These are phyloP conservation scores for Pocillopora meandrina DNA, from an alignment of 92 coral and sea anemone genomes.

Conservation along the genomic window DNA sequence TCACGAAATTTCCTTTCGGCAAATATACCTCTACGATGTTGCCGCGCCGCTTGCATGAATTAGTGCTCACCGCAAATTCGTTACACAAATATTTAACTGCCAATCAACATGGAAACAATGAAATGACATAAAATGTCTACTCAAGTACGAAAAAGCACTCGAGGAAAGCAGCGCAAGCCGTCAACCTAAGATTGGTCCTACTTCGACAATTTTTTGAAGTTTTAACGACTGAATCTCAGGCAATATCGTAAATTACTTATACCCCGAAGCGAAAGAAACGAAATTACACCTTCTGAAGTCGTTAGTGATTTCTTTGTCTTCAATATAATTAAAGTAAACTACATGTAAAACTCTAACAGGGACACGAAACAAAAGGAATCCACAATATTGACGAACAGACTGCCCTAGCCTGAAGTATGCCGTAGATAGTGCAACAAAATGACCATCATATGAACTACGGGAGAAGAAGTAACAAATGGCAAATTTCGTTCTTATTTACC, in stretches of 20 bases:
- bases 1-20: constrained; percentile 40
- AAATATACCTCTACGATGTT: background rate
- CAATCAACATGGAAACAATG: constrained; percentile 34
- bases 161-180: constrained; percentile 31
- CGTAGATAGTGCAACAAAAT: background rate
- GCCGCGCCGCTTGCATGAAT: constrained; percentile 15
- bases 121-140: constrained; percentile 38
- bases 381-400: constrained; percentile 26
- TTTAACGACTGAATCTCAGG: background rate
- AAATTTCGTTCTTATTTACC: background rate
- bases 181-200: constrained; percentile 34
- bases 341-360: constrained; percentile 12
- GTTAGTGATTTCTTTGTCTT: constrained; percentile 19
- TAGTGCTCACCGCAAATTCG: constrained; percentile 34
- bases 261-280: constrained; percentile 25
- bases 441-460: background rate
- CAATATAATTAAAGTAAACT: constrained; percentile 28
- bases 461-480: background rate
- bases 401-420: background rate
- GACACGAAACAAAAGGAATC: constrained; percentile 23
- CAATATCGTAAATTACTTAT: constrained; percentile 41
- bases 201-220: background rate
- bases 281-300: constrained; percentile 28
- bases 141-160: constrained; percentile 23
- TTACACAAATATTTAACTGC: constrained; percentile 45